Conservation (phyloP, 2,113 vertebrate species). For the Bos indicus region DNA sequence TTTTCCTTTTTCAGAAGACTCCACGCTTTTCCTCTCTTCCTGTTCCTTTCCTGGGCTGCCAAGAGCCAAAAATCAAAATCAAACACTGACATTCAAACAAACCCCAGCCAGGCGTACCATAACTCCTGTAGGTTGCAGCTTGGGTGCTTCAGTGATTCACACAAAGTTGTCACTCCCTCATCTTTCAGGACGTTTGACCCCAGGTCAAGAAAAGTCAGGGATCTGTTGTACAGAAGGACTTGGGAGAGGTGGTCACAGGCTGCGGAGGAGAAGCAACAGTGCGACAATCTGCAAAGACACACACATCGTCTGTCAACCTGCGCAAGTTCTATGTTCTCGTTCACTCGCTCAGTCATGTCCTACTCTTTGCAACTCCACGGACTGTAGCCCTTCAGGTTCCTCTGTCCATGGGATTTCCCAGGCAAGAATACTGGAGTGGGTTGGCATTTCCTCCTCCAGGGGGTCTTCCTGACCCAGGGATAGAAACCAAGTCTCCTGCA, state of each 20-base stretch:
- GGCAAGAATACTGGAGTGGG: neutral
- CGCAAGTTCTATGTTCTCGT: rapidly evolving
- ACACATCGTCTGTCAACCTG: rapidly evolving
- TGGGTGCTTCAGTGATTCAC: neutral
- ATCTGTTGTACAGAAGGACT: neutral
- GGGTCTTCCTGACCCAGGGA: neutral
- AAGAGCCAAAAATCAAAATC: neutral
- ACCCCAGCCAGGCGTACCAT: neutral
- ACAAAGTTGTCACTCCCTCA: neutral
- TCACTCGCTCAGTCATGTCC: neutral
- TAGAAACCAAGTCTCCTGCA: neutral
- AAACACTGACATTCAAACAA: neutral
- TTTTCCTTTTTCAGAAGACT: neutral
- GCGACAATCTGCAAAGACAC: neutral
- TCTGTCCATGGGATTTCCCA: neutral
- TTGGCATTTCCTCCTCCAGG: neutral
- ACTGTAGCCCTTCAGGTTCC: neutral
- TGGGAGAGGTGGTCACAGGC: neutral
- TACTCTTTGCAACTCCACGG: rapidly evolving
- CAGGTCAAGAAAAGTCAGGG: neutral
- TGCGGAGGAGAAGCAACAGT: neutral
- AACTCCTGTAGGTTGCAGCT: neutral
- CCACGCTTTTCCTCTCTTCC: neutral
- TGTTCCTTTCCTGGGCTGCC: neutral
- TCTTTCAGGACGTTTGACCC: neutral